Conservation (phyloP, 2,113 vertebrate genomes). For the Entomyzon cyanotis region DNA sequence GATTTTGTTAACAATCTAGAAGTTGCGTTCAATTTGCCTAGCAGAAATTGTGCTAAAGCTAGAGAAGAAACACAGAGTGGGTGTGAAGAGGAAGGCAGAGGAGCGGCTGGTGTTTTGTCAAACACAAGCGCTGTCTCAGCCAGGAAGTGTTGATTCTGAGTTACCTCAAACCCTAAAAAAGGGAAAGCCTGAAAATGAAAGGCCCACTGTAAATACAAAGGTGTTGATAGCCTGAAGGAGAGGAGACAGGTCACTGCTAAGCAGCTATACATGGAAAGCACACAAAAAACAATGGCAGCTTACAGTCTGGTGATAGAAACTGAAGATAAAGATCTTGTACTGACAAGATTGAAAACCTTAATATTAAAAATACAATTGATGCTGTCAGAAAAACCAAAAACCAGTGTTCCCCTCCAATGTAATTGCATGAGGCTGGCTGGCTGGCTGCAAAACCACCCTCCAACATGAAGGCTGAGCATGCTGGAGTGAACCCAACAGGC, state of each 20-base stretch:
- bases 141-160: background rate
- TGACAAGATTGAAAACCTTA: background rate
- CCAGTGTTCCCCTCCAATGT: background rate
- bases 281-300: background rate
- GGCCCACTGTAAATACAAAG: background rate
- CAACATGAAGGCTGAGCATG: background rate
- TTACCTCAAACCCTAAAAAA: conserved; percentile 2
- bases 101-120: background rate
- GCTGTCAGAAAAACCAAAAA: background rate
- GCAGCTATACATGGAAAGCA: background rate
- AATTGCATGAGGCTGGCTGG: background rate
- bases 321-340: background rate
- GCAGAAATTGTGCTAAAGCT: conserved; percentile 1
- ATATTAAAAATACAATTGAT: background rate
- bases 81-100: conserved; percentile 31
- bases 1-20: conserved; percentile 27
- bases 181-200: conserved; percentile 25
- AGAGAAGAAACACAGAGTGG: conserved; percentile 6
- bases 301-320: background rate
- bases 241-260: background rate
- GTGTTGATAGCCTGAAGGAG: background rate
- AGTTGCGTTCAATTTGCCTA: background rate
- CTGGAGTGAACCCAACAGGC: background rate
- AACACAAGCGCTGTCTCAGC: background rate
- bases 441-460: background rate